phyloP scores from a whole-genome alignment of 2,888 invertebrate species.

The Ophioninae sp. region DNA sequence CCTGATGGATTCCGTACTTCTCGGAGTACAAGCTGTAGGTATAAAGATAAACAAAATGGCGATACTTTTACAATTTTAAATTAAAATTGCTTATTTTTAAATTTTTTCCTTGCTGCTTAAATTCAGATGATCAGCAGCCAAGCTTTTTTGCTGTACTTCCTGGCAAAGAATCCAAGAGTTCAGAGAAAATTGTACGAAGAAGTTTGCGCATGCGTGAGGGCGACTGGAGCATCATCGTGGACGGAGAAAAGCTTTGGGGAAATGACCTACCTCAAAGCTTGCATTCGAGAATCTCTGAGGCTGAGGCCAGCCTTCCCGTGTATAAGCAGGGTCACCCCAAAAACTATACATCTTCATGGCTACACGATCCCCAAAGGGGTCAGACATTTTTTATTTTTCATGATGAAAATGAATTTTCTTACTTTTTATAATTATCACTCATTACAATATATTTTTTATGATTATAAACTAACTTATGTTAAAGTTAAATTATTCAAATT shows the following conservation, averaged over 20 bases:
- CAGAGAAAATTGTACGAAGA: constrained; percentile 86
- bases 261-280: constrained; percentile 84
- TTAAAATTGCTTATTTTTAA: constrained; percentile 6
- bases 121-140: constrained; percentile 84
- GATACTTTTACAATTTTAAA: not conserved
- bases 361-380: constrained; percentile 82
- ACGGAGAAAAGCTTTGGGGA: constrained; percentile 72
- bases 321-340: constrained; percentile 84
- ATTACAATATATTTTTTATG: not conserved
- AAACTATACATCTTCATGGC: constrained; percentile 84
- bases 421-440: constrained; percentile 13
- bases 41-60: not conserved
- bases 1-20: constrained; percentile 85
- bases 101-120: constrained; percentile 51
- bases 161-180: constrained; percentile 85
- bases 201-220: constrained; percentile 78
- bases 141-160: constrained; percentile 85
- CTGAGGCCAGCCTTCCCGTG: constrained; percentile 86
- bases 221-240: constrained; percentile 75
- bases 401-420: not conserved
- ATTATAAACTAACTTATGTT: not conserved
- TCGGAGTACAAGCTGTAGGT: constrained; percentile 85
- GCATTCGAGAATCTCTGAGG: constrained; percentile 85
- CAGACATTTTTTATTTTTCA: constrained; percentile 51
- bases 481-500: not conserved